These are phyloP conservation scores for Carposina sasakii DNA, from an alignment of 1,140 invertebrate species.

Conservation along the genomic window DNA sequence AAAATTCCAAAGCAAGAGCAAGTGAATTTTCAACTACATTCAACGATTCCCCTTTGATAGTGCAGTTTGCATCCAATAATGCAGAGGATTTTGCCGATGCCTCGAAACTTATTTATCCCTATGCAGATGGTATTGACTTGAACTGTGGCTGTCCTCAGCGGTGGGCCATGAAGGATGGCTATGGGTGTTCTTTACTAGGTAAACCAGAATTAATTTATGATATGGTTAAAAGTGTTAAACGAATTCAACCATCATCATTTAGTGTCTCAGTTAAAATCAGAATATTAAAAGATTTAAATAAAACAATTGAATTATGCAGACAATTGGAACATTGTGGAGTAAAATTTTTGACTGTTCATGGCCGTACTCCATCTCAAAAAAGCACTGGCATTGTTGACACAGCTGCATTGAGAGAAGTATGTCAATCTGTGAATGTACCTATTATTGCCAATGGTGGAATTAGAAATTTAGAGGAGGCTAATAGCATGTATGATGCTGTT, in stretches of 20 bases:
- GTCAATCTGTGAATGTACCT: constrained; percentile 82
- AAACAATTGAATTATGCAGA: constrained; percentile 76
- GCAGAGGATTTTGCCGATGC: constrained; percentile 88
- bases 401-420: constrained; percentile 82
- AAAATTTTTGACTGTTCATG: constrained; percentile 93
- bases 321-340: constrained; percentile 88
- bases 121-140: constrained; percentile 92
- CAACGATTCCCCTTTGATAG: constrained; percentile 88
- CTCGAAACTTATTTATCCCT: constrained; percentile 87
- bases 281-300: constrained; percentile 73
- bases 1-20: constrained; percentile 88
- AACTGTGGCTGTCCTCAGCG: constrained; percentile 98
- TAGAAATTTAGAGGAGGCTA: constrained; percentile 80
- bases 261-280: constrained; percentile 95
- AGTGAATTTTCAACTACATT: constrained; percentile 90
- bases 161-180: constrained; percentile 94
- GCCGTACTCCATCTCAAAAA: constrained; percentile 87
- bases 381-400: constrained; percentile 84
- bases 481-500: constrained; percentile 77
- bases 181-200: constrained; percentile 88
- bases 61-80: constrained; percentile 95
- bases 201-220: constrained; percentile 90
- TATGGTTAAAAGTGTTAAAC: constrained; percentile 84
- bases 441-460: constrained; percentile 95
- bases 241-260: constrained; percentile 82